Conservation (phyloP, 2,113 vertebrate species). For the Protobothrops mucrosquamatus region DNA sequence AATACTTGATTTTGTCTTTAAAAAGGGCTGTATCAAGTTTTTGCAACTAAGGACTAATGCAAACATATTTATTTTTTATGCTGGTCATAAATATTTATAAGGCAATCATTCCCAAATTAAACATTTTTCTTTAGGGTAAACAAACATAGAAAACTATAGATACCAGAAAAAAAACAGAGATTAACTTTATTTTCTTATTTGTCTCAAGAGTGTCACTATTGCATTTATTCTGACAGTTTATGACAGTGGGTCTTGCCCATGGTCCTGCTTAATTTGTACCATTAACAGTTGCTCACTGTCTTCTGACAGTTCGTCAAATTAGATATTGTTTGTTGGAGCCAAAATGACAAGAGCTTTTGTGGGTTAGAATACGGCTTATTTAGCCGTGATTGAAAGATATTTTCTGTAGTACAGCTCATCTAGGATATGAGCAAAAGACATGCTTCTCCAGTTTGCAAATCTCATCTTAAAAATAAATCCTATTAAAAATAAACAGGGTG, state of each 20-base stretch:
- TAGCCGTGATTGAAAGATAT: background rate
- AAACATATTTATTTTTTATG: background rate
- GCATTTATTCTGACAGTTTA: background rate
- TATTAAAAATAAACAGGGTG: background rate
- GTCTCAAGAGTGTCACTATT: background rate
- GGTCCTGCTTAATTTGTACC: background rate
- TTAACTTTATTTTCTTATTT: background rate
- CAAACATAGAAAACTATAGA: background rate
- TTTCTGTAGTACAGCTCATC: background rate
- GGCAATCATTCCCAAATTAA: background rate
- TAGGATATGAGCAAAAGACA: background rate
- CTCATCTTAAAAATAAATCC: background rate
- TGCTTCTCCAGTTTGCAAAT: background rate
- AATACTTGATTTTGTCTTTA: background rate
- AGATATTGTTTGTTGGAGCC: background rate
- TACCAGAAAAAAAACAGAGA: background rate
- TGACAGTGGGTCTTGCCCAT: background rate
- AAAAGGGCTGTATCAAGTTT: background rate
- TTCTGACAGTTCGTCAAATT: background rate
- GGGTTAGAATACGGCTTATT: slow-evolving; percentile 8
- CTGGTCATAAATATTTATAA: background rate
- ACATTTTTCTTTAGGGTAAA: background rate
- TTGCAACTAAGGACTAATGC: background rate
- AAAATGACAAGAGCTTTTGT: slow-evolving; percentile 3
- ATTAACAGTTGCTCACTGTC: background rate